phyloP scores from a whole-genome alignment of 2,888 invertebrate genomes.

The Polietes domitor region DNA sequence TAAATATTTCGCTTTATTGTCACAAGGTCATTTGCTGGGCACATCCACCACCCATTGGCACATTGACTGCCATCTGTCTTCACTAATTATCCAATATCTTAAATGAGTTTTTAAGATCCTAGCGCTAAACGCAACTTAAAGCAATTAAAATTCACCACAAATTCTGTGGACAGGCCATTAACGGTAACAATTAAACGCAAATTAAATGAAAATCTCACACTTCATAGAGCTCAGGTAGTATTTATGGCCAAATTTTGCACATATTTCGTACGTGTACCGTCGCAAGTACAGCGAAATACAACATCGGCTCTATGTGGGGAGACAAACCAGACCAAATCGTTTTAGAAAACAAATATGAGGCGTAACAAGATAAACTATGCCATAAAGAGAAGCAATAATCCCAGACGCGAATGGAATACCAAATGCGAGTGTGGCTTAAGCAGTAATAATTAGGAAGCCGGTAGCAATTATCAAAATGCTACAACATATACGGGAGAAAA shows the following conservation, averaged over 20 bases:
- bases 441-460: background rate
- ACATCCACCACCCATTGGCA: no score
- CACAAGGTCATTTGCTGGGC: no score
- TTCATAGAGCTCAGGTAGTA: background rate
- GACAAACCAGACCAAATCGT: background rate
- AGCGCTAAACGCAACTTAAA: background rate
- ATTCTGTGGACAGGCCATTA: slow-evolving; percentile 2
- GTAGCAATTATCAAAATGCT: background rate
- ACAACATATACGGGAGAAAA: background rate
- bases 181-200: slow-evolving; percentile 10
- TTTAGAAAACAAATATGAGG: background rate
- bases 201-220: background rate
- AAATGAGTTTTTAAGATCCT: background rate
- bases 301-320: background rate
- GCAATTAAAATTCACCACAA: slow-evolving; percentile 20
- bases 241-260: background rate
- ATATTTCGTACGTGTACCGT: background rate
- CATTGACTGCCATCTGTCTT: no score
- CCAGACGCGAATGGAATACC: background rate
- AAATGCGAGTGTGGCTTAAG: background rate
- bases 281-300: background rate
- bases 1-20: no score
- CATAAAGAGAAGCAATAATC: slow-evolving; percentile 17
- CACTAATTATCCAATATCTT: no score
- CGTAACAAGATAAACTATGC: slow-evolving; percentile 23